Base-by-base conservation (phyloP, 2,797 vertebrate genomes). In the Paedocypris micromegethes region DNA sequence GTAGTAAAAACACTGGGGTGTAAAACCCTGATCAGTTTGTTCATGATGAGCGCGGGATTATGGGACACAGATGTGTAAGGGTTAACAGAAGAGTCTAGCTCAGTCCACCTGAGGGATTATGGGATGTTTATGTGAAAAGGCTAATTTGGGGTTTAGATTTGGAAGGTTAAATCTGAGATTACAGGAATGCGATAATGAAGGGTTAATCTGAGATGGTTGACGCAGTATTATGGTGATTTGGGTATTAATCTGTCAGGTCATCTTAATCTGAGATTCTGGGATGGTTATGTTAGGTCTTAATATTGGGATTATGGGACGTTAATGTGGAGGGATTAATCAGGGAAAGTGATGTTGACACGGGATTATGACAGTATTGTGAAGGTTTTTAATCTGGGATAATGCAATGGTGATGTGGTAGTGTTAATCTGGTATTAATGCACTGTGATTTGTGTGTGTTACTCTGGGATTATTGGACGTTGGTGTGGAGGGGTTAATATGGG, bases 261-360 rank as follows among this genome's bases (percentile, higher is more conserved):
- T 23, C 23, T 23, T 23, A 23, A 23, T 23, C 1, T 23, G 23
- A 1, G 23, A 23, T 23, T 23, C 1, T 23, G 1, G 23, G 23
- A 23, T 23, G 23, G 23, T 23, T 23, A 23, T 23, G 23, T 23
- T 23, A 23, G 23, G 23, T 23, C 23, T 23, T 23, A 23, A 23
- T 23, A 23, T 23, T 68, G 7, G 68, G 67, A 66, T 90, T 90
- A 99, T 2, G 94, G 94, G 73, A 98, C 95, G 0, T 86, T 83
- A 78, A 99, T 85, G 0, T 90, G 92, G 83, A 99, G 98, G 4
- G 97, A 96, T 1, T 95, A 98, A 6, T 96, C 96, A 73, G 9
- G 3, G 45, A 6, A 58, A 8, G 58, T 57, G 46, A 4, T 47
- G 51, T 68, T 65, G n/a, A 51, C 53, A 54, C 43, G 8, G 47